Base-by-base conservation (phyloP, 2,888 invertebrate species). In the Lissonota sp. region DNA sequence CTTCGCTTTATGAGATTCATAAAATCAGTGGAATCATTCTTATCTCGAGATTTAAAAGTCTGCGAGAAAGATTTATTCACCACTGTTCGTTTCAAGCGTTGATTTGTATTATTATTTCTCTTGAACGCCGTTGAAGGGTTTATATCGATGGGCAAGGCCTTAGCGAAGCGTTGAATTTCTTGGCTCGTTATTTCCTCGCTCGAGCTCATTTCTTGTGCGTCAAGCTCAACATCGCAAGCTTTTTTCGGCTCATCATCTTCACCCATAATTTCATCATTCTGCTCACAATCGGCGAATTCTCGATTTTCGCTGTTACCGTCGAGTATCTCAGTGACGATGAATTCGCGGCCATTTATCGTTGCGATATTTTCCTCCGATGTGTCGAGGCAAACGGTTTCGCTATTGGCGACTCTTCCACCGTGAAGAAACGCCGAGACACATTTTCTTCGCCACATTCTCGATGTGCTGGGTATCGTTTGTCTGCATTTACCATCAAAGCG, bases 401-500 rank as follows among this genome's bases (percentile, higher is more conserved):
- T 89, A 60, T 92, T 92, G 5, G 87, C 89, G 55, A 92, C 85
- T 83, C 87, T 87, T 0, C 91, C 92, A 8, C 91, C 91, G 37
- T 87, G 71, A 8, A 88, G 42, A 82, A 92, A 92, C 8, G 87
- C 87, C 14, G 92, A 92, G 0, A 87, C 66, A 37, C 85, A 83
- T 78, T 90, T 91, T 4, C 91, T 84, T 10, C 91, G 87, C 92
- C 91, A 92, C 90, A 91, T 91, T 80, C 88, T 91, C 0, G 91
- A 91, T 1, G 91, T 92, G 5, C 86, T 89, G 0, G 90, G 88
- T 66, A 89, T 79, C 16, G 86, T 82, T 39, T 87, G 89, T 60
- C 86, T 91, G 62, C 90, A 88, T 81, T 88, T 91, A 12, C 90
- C 89, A 40, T 90, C 88, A 14, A 92, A 91, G 4, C 66, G 57